Conservation (phyloP, 2,797 vertebrate genomes). For the Poecilia gillii region DNA sequence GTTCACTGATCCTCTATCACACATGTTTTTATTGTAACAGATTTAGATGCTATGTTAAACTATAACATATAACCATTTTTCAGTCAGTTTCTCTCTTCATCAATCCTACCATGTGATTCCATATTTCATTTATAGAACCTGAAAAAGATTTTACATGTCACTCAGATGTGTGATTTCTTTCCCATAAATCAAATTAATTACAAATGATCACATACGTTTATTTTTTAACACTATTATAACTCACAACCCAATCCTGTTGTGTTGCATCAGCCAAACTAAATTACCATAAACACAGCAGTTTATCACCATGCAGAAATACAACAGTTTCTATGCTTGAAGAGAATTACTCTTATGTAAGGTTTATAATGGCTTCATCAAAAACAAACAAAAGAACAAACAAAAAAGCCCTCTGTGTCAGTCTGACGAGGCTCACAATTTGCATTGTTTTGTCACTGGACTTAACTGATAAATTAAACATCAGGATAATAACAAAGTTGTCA, state of each 20-base stretch:
- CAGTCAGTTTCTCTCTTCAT: background rate
- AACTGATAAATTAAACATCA: background rate
- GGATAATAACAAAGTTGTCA: background rate
- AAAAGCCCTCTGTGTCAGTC: background rate
- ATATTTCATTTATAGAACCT: background rate
- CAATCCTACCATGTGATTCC: background rate
- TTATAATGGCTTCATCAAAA: background rate
- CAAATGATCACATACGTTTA: background rate
- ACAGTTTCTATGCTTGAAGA: background rate
- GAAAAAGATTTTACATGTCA: background rate
- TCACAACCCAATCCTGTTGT: background rate
- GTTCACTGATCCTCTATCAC: slow-evolving; percentile 36
- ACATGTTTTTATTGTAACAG: background rate
- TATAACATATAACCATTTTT: background rate
- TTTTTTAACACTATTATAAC: background rate
- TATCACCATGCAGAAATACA: background rate
- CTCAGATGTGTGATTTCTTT: background rate
- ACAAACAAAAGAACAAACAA: background rate
- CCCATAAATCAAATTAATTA: background rate
- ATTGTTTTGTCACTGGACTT: background rate
- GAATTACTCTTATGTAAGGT: background rate
- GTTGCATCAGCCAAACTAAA: background rate
- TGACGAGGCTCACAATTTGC: background rate
- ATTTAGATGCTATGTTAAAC: background rate
- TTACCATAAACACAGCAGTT: background rate